A percentile compares a stretch with the other conserved stretches of the same genome.
Evolutionary conservation across 2,113 vertebrate species (phyloP).

Genomic region (Halichoerus grypus): DNA sequence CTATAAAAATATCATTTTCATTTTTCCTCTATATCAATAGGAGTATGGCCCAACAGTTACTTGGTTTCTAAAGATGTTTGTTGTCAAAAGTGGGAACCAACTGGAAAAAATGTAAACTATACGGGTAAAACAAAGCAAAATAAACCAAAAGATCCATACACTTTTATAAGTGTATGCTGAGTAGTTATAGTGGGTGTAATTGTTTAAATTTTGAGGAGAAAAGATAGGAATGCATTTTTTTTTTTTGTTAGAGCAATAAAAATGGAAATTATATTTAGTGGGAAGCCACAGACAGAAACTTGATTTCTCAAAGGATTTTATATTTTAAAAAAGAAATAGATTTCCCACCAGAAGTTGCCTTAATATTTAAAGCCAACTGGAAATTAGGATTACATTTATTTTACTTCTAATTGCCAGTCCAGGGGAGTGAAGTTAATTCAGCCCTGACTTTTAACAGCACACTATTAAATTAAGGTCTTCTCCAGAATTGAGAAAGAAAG

Average conservation of each 20-base stretch:
- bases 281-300: background rate
- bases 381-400: constrained; percentile 14
- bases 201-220: background rate
- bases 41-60: background rate
- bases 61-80: background rate
- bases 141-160: background rate
- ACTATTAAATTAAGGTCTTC: background rate
- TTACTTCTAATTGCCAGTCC: background rate
- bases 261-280: background rate
- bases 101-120: background rate
- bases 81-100: background rate
- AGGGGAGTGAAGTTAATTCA: background rate
- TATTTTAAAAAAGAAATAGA: background rate
- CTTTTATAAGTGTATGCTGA: background rate
- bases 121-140: background rate
- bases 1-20: background rate
- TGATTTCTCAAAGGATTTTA: background rate
- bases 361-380: constrained; percentile 1
- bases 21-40: background rate
- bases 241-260: constrained; percentile 19
- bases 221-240: background rate
- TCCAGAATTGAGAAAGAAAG: background rate
- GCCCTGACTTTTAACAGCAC: background rate
- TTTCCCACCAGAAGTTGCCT: background rate
- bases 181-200: background rate